Percentiles rank a stretch among this genome's conserved stretches.
phyloP scores from a whole-genome alignment of 2,797 vertebrate species.

The Oreortyx pictus region DNA sequence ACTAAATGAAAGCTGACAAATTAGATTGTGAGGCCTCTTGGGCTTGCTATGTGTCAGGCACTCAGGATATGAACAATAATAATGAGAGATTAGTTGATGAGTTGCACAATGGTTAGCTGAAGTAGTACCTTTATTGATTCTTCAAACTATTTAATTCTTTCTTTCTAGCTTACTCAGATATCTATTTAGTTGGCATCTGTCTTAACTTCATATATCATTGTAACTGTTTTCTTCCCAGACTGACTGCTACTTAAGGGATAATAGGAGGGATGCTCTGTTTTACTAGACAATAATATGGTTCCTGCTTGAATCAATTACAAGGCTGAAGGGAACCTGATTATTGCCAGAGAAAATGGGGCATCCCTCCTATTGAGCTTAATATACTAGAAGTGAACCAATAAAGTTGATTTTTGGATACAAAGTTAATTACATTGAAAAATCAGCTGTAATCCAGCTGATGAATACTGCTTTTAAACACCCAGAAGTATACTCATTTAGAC shows the following conservation, averaged over 20 bases:
- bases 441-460: conserved; percentile 73
- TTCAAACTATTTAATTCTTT: conserved; percentile 75
- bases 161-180: conserved; percentile 76
- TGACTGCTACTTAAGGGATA: conserved; percentile 78
- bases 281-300: conserved; percentile 76
- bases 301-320: conserved; percentile 75
- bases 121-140: conserved; percentile 78
- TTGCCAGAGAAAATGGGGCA: conserved; percentile 72
- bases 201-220: conserved; percentile 81
- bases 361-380: conserved; percentile 74
- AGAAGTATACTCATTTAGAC: conserved; percentile 77
- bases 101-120: conserved; percentile 72
- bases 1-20: conserved; percentile 19
- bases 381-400: conserved; percentile 77
- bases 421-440: conserved; percentile 83
- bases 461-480: conserved; percentile 74
- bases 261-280: conserved; percentile 74
- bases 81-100: conserved; percentile 68
- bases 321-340: conserved; percentile 76
- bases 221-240: conserved; percentile 75
- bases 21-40: background rate
- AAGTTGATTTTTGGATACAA: conserved; percentile 78
- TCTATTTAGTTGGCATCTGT: conserved; percentile 79
- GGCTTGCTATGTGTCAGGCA: background rate
- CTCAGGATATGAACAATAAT: conserved; percentile 33